A percentile compares a stretch with the other conserved stretches of the same genome.
Conservation (phyloP, 2,797 vertebrate species). For the Chelon auratus region DNA sequence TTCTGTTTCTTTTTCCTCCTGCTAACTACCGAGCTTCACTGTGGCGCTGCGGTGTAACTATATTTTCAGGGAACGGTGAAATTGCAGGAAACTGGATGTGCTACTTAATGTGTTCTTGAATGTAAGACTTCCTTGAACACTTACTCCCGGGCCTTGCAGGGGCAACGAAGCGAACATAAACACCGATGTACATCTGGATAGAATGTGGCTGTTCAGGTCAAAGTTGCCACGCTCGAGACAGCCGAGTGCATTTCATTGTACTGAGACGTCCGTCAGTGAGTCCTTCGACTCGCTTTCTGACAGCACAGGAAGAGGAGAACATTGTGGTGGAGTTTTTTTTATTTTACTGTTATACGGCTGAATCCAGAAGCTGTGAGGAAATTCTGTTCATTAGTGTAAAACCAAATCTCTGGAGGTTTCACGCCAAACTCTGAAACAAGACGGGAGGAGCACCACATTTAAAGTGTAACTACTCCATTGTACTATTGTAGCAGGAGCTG, state of each 20-base stretch:
- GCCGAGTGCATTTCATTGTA: slow-evolving; percentile 71
- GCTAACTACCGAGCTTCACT: slow-evolving; percentile 61
- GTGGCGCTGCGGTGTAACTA: slow-evolving; percentile 74
- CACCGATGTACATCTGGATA: slow-evolving; percentile 79
- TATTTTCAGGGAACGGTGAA: slow-evolving; percentile 79
- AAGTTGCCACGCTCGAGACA: slow-evolving; percentile 67
- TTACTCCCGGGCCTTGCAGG: slow-evolving; percentile 67
- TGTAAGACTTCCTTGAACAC: slow-evolving; percentile 84
- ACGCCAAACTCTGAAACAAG: slow-evolving; percentile 37
- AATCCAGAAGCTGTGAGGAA: slow-evolving; percentile 44
- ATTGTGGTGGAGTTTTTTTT: slow-evolving; percentile 41
- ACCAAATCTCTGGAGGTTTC: slow-evolving; percentile 48
- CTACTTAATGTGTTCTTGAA: slow-evolving; percentile 84
- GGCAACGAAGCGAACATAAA: slow-evolving; percentile 74
- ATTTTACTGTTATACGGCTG: slow-evolving; percentile 21
- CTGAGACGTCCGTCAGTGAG: slow-evolving; percentile 61
- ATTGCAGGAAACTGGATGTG: slow-evolving; percentile 85
- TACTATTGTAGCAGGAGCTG: not conserved
- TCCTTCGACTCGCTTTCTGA: slow-evolving; percentile 17
- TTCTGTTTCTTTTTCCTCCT: slow-evolving; percentile 66
- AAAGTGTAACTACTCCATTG: not conserved
- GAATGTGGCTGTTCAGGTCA: slow-evolving; percentile 77
- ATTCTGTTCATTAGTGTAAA: slow-evolving; percentile 59
- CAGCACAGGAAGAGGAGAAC: slow-evolving; percentile 32
- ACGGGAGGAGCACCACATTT: not conserved